Evolutionary conservation across 2,797 vertebrate species (phyloP).

Genomic region (Antennarius maculatus): DNA sequence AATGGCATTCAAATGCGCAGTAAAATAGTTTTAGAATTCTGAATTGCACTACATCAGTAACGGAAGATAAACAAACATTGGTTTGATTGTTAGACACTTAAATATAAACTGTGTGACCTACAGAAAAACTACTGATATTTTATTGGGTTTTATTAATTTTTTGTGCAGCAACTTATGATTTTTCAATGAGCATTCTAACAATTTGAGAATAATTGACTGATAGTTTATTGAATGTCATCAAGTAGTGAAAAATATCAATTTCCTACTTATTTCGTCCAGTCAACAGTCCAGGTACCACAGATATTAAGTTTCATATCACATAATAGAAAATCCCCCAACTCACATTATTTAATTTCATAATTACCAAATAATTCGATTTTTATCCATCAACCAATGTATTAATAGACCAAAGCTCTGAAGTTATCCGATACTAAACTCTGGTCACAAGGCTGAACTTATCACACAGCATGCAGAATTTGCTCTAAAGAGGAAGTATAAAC

Average conservation of each 20-base stretch:
- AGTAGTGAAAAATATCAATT: too few species aligned
- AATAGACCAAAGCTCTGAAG: neutral
- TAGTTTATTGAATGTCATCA: too few species aligned
- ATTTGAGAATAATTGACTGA: neutral
- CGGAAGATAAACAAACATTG: neutral
- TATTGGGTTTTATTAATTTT: neutral
- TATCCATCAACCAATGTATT: neutral
- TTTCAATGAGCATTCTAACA: too few species aligned
- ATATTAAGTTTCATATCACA: neutral
- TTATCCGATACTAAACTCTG: neutral
- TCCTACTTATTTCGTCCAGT: too few species aligned
- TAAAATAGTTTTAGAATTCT: neutral
- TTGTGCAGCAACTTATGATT: neutral
- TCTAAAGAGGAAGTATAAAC: slow-evolving; percentile 49
- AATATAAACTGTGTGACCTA: neutral
- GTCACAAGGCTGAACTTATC: slow-evolving; percentile 22
- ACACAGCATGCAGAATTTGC: slow-evolving; percentile 13
- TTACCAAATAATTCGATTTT: neutral
- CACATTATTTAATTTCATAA: neutral
- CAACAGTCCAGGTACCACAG: neutral
- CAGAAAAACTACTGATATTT: neutral
- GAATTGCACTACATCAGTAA: neutral
- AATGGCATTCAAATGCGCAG: neutral
- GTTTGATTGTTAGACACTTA: neutral
- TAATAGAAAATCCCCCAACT: neutral